Evolutionary conservation across 2,113 vertebrate species (phyloP).

Genomic region (Bos taurus): DNA sequence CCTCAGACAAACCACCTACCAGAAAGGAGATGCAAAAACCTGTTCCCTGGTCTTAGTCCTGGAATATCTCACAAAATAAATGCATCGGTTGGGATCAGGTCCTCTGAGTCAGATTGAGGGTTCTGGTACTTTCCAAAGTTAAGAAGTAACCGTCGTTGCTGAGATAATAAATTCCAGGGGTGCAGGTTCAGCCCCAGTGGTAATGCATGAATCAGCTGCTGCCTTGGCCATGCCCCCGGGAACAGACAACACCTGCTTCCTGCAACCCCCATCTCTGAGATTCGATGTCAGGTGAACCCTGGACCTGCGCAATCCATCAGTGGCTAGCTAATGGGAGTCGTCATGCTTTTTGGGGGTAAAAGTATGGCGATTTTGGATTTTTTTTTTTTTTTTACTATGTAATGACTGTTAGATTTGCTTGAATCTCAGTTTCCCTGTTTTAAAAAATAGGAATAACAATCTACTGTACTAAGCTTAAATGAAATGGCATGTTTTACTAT

Average conservation of each 20-base stretch:
- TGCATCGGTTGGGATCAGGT: not conserved
- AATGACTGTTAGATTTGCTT: not conserved
- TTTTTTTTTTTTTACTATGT: not conserved
- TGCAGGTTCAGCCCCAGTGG: not conserved
- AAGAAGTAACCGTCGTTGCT: not conserved
- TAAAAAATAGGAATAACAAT: not conserved
- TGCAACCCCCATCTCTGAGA: accelerated
- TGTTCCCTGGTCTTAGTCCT: not conserved
- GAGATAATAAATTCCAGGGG: not conserved
- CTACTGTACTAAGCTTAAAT: not conserved
- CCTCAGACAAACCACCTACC: not conserved
- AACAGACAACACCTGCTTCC: not conserved
- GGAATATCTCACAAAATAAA: not conserved
- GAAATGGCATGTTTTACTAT: not conserved
- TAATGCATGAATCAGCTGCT: not conserved
- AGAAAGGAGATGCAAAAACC: not conserved
- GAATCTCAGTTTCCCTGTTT: not conserved
- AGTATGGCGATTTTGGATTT: not conserved
- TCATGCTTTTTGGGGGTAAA: not conserved
- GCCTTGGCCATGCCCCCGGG: accelerated
- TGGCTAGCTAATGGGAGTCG: not conserved
- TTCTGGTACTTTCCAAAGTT: not conserved
- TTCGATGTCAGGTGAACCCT: not conserved
- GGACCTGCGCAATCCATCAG: not conserved
- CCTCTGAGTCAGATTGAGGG: not conserved